Conservation (phyloP, 2,113 vertebrate genomes). For the Passer montanus region DNA sequence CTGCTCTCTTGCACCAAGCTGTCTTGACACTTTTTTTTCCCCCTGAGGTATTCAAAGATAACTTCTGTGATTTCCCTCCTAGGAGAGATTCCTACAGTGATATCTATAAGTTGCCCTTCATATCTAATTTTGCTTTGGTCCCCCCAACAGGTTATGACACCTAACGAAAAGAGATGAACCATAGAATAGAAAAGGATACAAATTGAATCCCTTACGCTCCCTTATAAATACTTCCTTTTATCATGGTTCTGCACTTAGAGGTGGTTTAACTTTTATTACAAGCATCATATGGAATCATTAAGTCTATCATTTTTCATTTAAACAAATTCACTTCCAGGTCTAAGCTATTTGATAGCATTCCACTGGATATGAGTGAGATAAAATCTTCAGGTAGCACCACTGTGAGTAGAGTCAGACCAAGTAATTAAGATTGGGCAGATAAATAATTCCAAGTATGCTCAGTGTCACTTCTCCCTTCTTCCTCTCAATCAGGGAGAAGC, state of each 20-base stretch:
- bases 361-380: not conserved
- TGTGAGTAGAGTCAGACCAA: not conserved
- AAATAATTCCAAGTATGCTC: slow-evolving; percentile 21
- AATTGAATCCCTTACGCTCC: not conserved
- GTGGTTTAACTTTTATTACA: not conserved
- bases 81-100: not conserved
- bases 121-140: not conserved
- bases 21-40: not conserved
- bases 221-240: not conserved
- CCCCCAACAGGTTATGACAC: not conserved
- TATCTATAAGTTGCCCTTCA: not conserved
- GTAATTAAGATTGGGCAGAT: not conserved
- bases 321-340: not conserved
- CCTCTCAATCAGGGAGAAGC: not conserved
- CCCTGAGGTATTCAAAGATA: not conserved
- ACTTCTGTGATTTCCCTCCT: not conserved
- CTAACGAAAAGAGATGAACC: not conserved
- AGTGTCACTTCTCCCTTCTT: not conserved
- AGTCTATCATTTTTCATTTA: not conserved
- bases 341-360: not conserved
- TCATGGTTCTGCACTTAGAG: not conserved
- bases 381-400: not conserved
- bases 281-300: not conserved
- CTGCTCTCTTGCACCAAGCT: not conserved
- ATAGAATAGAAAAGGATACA: not conserved